Conservation (phyloP, 2,888 invertebrate genomes). For the Tiliacea citrago region DNA sequence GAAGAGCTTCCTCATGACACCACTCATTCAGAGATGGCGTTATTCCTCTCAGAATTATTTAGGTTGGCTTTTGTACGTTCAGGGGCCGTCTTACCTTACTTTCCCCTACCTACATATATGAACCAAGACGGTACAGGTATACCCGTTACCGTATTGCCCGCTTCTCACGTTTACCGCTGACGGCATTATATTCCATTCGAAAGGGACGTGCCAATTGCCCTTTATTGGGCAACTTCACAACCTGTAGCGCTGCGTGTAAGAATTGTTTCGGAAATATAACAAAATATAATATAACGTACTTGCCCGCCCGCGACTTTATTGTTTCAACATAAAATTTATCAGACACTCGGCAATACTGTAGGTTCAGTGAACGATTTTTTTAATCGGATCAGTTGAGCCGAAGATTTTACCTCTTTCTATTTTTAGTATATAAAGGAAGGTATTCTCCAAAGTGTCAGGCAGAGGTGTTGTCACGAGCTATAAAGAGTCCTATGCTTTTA, state of each 20-base stretch:
- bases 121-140: not conserved
- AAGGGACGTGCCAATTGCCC: constrained; percentile 38
- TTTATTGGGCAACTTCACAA: constrained; percentile 23
- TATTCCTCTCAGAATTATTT: not conserved
- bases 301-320: not conserved
- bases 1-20: not conserved
- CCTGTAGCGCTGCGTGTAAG: constrained; percentile 22
- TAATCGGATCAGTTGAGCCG: too few relatives aligned
- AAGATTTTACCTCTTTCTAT: too few relatives aligned
- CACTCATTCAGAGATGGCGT: not conserved
- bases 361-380: too few relatives aligned
- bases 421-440: too few relatives aligned
- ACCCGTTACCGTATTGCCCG: constrained; percentile 12
- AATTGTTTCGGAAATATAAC: constrained; percentile 5
- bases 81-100: not conserved
- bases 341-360: too few relatives aligned
- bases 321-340: too few relatives aligned
- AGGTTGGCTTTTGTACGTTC: not conserved
- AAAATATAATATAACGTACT: too few relatives aligned
- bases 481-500: too few relatives aligned
- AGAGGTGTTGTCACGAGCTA: not conserved
- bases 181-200: constrained; percentile 30
- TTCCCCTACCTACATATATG: not conserved
- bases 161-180: constrained; percentile 34
- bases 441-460: too few relatives aligned